A percentile compares a stretch with the other conserved stretches of the same genome.
These are phyloP conservation scores for Entomyzon cyanotis DNA, from an alignment of 2,113 vertebrate species.

Conservation along the genomic window DNA sequence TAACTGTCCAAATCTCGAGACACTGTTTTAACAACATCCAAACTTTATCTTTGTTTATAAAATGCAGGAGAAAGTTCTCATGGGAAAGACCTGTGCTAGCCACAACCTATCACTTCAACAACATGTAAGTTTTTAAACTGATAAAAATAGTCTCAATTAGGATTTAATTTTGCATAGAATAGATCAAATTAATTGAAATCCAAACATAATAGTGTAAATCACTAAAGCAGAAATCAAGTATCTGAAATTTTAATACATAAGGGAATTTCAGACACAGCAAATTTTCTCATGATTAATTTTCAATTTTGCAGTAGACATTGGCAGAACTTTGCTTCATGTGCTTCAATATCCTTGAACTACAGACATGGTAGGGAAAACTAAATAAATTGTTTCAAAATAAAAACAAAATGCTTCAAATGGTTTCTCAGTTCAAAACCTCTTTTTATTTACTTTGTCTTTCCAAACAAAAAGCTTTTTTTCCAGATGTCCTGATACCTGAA, in stretches of 20 bases:
- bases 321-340: not conserved
- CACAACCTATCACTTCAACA: not conserved
- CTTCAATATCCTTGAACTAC: not conserved
- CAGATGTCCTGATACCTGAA: not conserved
- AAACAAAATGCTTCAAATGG: not conserved
- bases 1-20: too few species aligned
- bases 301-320: not conserved
- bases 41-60: too few species aligned
- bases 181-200: not conserved
- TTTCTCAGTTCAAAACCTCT: not conserved
- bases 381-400: not conserved
- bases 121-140: fast-evolving
- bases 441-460: not conserved
- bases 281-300: not conserved
- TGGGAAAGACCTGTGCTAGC: too few species aligned
- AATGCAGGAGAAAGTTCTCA: too few species aligned
- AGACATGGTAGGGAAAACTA: not conserved
- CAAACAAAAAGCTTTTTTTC: not conserved
- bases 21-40: too few species aligned
- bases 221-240: not conserved
- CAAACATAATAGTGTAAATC: not conserved
- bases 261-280: not conserved
- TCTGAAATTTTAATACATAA: not conserved
- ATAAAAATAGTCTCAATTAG: not conserved
- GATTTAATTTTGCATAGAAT: not conserved